Percentiles rank a stretch among this genome's conserved stretches.
Evolutionary conservation across 2,113 vertebrate species (phyloP).

Genomic region (Paralichthys olivaceus): DNA sequence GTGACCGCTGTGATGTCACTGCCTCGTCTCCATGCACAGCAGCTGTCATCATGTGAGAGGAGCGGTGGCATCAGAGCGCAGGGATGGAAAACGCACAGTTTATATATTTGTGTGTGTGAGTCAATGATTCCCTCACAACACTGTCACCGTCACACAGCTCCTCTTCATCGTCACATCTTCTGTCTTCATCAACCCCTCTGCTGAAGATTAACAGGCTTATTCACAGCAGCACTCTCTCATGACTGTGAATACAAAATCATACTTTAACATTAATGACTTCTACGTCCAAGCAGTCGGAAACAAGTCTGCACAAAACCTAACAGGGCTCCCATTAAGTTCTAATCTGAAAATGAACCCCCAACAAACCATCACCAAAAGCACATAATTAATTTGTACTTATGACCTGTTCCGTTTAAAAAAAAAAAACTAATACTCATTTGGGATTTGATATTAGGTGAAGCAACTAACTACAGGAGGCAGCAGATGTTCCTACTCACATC

Average conservation of each 20-base stretch:
- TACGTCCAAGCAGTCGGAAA: background rate
- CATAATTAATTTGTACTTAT: no score
- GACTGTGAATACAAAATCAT: slow-evolving; percentile 40
- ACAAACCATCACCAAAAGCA: no score
- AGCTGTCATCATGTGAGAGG: background rate
- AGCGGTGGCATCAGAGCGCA: slow-evolving; percentile 1
- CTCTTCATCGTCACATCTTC: background rate
- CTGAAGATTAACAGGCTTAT: background rate
- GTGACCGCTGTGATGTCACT: slow-evolving; percentile 65
- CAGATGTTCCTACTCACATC: no score
- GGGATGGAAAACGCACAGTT: background rate
- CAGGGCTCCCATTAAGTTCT: no score
- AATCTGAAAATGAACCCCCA: no score
- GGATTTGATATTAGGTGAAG: no score
- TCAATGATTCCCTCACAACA: background rate
- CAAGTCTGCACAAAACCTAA: no score
- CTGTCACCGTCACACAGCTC: background rate
- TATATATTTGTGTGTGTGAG: background rate
- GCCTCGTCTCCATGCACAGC: background rate
- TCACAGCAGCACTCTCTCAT: slow-evolving; percentile 28
- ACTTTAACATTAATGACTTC: slow-evolving; percentile 29
- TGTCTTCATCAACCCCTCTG: background rate
- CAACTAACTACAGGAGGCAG: no score
- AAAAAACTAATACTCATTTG: no score
- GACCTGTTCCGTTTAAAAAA: no score